phyloP scores from a whole-genome alignment of 2,888 invertebrate genomes.

The Acrocyrtus sp. region DNA sequence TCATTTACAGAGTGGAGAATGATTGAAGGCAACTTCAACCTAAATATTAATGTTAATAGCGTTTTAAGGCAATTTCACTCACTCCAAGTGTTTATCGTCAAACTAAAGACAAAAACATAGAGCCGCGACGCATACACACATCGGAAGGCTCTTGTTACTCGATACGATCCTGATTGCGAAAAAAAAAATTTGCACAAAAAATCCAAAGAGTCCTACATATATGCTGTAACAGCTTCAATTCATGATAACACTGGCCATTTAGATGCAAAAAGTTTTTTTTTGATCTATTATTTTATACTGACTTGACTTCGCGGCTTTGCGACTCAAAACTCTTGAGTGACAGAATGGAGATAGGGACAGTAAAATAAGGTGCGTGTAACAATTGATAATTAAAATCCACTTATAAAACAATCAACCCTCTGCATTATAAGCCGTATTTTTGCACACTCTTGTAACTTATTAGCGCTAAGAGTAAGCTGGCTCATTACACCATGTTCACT shows the following conservation, averaged over 20 bases:
- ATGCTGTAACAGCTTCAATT: neutral
- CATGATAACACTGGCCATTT: neutral
- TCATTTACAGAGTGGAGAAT: neutral
- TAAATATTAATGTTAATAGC: neutral
- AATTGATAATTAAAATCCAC: slow-evolving; percentile 38
- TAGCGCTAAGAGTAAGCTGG: neutral
- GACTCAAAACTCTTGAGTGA: too few relatives aligned
- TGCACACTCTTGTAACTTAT: too few relatives aligned
- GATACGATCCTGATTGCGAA: neutral
- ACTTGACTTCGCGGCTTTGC: neutral
- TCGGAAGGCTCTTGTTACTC: neutral
- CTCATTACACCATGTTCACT: neutral
- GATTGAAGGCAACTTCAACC: neutral
- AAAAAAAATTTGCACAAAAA: neutral
- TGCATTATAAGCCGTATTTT: neutral
- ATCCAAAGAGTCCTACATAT: too few relatives aligned
- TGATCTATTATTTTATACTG: neutral
- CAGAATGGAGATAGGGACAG: neutral
- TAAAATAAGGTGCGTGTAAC: slow-evolving; percentile 14
- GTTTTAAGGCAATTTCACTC: neutral
- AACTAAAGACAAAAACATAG: neutral
- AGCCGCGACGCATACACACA: neutral
- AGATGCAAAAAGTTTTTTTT: neutral
- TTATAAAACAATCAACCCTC: slow-evolving; percentile 27
- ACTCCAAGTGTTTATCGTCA: neutral